These are phyloP conservation scores for Eulemur coronatus DNA, from an alignment of 2,797 vertebrate species.

Conservation along the genomic window DNA sequence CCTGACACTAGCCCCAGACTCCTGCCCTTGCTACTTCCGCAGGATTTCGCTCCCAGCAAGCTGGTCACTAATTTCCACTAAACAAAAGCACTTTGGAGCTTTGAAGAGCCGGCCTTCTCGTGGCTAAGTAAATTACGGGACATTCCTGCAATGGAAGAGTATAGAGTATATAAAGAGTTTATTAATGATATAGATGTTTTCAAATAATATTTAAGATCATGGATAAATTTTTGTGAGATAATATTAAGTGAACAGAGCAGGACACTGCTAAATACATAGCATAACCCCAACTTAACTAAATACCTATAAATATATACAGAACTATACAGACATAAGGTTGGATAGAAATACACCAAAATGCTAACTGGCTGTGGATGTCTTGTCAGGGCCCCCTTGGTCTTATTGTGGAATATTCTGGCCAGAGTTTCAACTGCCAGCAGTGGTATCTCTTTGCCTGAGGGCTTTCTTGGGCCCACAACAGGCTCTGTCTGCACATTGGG, in stretches of 20 bases:
- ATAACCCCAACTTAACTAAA: not conserved
- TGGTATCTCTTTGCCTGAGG: not conserved
- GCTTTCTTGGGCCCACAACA: not conserved
- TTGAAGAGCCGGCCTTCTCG: not conserved
- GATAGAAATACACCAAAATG: not conserved
- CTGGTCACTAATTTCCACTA: not conserved
- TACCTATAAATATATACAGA: not conserved
- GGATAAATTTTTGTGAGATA: slow-evolving; percentile 3
- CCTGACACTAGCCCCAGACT: not conserved
- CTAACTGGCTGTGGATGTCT: not conserved
- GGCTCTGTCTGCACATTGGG: not conserved
- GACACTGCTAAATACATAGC: not conserved
- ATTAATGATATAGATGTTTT: not conserved
- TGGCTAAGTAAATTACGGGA: not conserved
- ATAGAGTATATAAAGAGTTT: not conserved
- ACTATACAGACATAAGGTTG: not conserved
- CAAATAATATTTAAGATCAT: slow-evolving; percentile 42
- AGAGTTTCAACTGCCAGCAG: not conserved
- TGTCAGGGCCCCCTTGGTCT: not conserved
- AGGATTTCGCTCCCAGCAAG: not conserved
- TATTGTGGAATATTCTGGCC: not conserved
- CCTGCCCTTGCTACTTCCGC: not conserved
- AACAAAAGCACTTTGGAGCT: not conserved
- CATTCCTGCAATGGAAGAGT: not conserved
- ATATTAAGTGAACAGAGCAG: slow-evolving; percentile 30